Base-by-base conservation (phyloP, 1,140 invertebrate species). In the Campoletis sonorensis region DNA sequence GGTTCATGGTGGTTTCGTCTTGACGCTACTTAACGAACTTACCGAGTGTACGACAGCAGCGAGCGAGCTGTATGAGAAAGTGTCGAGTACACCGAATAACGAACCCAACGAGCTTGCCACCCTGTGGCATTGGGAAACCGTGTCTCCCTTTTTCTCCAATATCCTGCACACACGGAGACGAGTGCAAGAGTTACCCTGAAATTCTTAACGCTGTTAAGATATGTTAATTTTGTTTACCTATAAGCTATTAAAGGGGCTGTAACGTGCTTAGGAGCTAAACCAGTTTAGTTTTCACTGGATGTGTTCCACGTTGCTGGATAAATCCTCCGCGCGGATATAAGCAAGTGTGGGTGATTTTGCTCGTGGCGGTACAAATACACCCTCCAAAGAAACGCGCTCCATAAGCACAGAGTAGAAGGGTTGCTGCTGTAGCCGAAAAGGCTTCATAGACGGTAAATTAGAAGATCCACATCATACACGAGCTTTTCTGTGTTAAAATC, bases 141-240 rank as follows among this genome's bases (percentile, higher is more conserved):
- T 82, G 76, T 82, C 64, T 61, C 76, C 76, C 40, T 61, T 67
- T 27, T 61, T 67, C 33, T 33, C 27, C 54, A 40, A 45, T 79
- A 10, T 27, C 64, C 27, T 73, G 40, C 11, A 64, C 5, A 26
- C n/a, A 64, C 4, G 27, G 30, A 18, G 15, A 33, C 15, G 27
- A 33, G 67, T 30, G 30, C 27, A 33, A 18, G 67, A 4, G 72
- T 18, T 13, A 86, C 85, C 82, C 83, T 87, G 89, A 91, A 92
- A 90, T 92, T 92, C 91, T 91, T 92, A 92, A 92, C 90, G 86
- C 89, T 91, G 91, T 92, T 92, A 92, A 91, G 90, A 90, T 92
- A 92, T 92, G 91, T 91, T 92, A 92, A 92, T 92, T 90, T 91
- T 92, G 90, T 92, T 92, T 92, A 92, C 91, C 91, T 91, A 92